phyloP scores from a whole-genome alignment of 2,888 invertebrate species.

The Orchesella flavescens region DNA sequence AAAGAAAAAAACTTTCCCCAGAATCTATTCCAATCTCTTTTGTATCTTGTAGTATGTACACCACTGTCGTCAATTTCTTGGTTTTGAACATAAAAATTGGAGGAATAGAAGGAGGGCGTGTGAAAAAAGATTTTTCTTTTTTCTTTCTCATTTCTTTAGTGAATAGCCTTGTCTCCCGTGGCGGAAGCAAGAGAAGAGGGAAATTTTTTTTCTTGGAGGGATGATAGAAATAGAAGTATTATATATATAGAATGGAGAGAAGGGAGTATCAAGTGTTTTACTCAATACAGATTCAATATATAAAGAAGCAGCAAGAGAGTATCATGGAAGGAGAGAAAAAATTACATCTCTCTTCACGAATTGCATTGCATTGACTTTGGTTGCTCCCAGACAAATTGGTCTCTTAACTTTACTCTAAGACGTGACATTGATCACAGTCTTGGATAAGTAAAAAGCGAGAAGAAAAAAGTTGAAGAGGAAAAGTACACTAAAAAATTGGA shows the following conservation, averaged over 20 bases:
- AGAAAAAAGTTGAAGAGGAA: constrained; percentile 14
- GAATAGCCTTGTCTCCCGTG: background rate
- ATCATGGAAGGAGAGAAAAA: background rate
- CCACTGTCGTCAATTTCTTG: constrained; percentile 1
- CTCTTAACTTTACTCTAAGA: constrained; percentile 67
- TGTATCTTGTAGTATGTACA: constrained; percentile 1
- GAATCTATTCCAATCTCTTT: constrained; percentile 16
- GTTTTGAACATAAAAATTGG: constrained; percentile 23
- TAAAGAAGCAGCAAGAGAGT: background rate
- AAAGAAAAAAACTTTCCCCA: background rate
- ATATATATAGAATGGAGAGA: constrained; percentile 6
- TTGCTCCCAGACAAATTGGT: constrained; percentile 68
- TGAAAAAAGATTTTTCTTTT: constrained; percentile 13
- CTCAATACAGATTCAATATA: background rate
- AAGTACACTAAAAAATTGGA: constrained; percentile 13
- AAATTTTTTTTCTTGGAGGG: background rate
- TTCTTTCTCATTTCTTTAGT: constrained; percentile 33
- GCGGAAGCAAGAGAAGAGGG: background rate
- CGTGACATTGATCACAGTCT: constrained; percentile 68
- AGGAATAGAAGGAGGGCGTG: constrained; percentile 38
- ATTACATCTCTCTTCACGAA: constrained; percentile 20
- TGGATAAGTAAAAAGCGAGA: constrained; percentile 41
- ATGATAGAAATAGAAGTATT: background rate
- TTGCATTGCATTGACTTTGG: constrained; percentile 28
- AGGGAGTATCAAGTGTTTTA: background rate